Evolutionary conservation across 2,888 invertebrate species (phyloP), one percentile per base, ranked within the genome.

Genomic region (Amphipoea oculea): DNA sequence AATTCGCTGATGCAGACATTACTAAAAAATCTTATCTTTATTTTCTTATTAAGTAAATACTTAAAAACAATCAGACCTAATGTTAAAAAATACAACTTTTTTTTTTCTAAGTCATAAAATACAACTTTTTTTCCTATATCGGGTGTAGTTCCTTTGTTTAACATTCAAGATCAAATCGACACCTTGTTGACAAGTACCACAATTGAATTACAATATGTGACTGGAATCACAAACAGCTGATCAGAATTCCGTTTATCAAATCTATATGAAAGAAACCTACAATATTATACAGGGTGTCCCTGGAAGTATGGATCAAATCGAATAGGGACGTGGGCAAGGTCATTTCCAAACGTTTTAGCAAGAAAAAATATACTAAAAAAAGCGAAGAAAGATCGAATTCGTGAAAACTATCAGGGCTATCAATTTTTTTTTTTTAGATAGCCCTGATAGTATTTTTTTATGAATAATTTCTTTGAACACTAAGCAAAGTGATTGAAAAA

Each of bases 181-280:
- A 42, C n/a, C 65, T 67, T 54, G 29, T 23, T 14, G 54, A 65
- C 48, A 79, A 42, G 48, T 42, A 66, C 12, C 7, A 67, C 66
- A 77, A 51, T 62, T 40, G 60, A 65, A 42, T 63, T n/a, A 70
- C 42, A 48, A 48, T 48, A 48, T 48, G 48, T 48, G 48, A 12
- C 29, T 74, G 7, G 68, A 72, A 83, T 82, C 54, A 11, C 71
- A 74, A 83, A 74, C 23, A 83, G 29, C 51, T 73, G 63, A 68
- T 82, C 29, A 12, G 40, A 57, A 73, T 86, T 71, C 14, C 9
- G 40, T 54, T 68, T 51, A 66, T 66, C 42, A 72, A 82, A 69
- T 54, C 14, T 48, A 68, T 23, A 65, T n/a, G 40, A 29, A 51
- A 11, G 20, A 60, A 68, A 14, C 54, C 42, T 62, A 51, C 4